A percentile compares a stretch with the other conserved stretches of the same genome.
Conservation (phyloP, 2,113 vertebrate genomes). For the Todiramphus saurophagus region DNA sequence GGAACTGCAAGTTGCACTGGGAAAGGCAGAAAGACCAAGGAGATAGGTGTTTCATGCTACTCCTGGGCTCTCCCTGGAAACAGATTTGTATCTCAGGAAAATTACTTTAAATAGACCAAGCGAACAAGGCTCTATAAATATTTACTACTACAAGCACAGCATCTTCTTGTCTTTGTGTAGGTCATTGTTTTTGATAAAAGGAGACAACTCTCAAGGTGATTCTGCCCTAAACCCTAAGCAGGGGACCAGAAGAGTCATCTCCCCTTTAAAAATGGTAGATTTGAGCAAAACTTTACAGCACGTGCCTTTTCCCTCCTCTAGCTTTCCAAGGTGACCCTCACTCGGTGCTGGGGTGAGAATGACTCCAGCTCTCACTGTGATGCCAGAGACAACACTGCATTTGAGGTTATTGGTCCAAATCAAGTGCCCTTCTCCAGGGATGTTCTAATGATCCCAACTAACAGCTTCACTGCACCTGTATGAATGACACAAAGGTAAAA, state of each 20-base stretch:
- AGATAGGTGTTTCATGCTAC: neutral
- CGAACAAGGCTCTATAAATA: neutral
- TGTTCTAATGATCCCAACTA: neutral
- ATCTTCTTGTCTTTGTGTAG: neutral
- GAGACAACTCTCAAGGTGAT: neutral
- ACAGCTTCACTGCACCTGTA: neutral
- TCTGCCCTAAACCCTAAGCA: neutral
- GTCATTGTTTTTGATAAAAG: neutral
- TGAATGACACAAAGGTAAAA: neutral
- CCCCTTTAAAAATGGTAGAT: neutral
- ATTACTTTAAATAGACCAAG: neutral
- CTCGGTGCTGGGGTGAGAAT: rapidly evolving
- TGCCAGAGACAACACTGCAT: neutral
- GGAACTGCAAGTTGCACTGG: neutral
- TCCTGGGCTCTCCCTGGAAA: neutral
- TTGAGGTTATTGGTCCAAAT: neutral
- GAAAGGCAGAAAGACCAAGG: neutral
- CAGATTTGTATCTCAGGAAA: neutral
- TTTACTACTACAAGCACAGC: neutral
- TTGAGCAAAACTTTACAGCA: neutral
- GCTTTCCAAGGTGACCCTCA: neutral
- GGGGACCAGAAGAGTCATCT: neutral
- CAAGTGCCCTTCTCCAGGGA: neutral
- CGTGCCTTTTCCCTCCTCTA: rapidly evolving
- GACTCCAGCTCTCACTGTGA: neutral